Base-by-base conservation (phyloP, 2,888 invertebrate species). In the Argynnis bischoffii region DNA sequence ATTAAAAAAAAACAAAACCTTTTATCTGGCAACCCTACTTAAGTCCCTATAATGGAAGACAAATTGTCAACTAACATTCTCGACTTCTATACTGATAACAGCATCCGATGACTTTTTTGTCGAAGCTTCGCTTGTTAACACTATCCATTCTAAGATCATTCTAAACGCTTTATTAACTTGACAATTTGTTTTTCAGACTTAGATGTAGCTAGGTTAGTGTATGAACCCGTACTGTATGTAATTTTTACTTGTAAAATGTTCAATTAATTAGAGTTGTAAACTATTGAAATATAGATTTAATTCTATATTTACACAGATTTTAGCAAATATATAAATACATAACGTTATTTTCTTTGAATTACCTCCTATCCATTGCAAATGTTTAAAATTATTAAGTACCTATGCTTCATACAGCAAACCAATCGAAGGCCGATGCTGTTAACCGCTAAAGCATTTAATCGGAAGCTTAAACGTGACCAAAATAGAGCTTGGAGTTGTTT, bases 51-150 rank as follows among this genome's bases (percentile, higher is more conserved):
- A 61, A 51, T 92, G 92, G 82, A 91, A 90, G 86, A 92, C 92
- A 92, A 92, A 92, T 92, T 92, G 92, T 92, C 92, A 89, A 86
- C 92, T 91, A 92, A 92, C 90, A 92, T 88, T 89, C 87, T 90
- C 86, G 85, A 88, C 82, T 89, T 90, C 89, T 87, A 75, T 88
- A 84, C 88, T 90, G 86, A 88, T 92, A 92, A 92, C 92, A 86
- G 90, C 91, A 92, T 91, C 90, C 87, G 88, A 85, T 81, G 79
- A 82, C 84, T 85, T 72, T 75, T 75, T 70, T 83, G 87, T 88
- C 86, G 86, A 87, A 84, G 90, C 92, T 92, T 91, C 83, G 92
- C 91, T 90, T 92, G 84, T 88, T 92, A 92, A 92, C 92, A 87
- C 89, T 89, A 82, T 86, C 69, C 76, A 76, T 75, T 72, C 74